Evolutionary conservation across 1,140 invertebrate species (phyloP), one percentile per base, ranked within the genome.

Genomic region (Mactra quadrangularis): DNA sequence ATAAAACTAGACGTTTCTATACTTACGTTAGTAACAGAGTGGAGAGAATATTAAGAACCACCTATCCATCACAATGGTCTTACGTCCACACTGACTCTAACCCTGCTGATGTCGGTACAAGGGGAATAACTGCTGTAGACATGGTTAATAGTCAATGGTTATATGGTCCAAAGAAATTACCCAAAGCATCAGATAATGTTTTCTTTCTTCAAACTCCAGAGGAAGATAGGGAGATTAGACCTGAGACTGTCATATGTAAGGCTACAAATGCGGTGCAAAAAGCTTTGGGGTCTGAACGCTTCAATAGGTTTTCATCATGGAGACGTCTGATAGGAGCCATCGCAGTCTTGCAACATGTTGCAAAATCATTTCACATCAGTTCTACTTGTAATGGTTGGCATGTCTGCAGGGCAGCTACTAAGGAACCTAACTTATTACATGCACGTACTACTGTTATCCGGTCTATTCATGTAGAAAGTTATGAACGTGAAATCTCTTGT

Each of bases 21-120:
- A 59, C 59, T 1, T 85, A 64, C 38, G 83, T 85, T 19, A 47
- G 6, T 33, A 85, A 85, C 31, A 1, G 78, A 0, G 78, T 85
- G 2, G 29, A 47, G 19, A 29, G 52, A 31, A 82, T 85, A 3
- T 25, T 47, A 25, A 22, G 53, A 2, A 33, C 55, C 0, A 53
- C 33, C n/a, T 19, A 4, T 4, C 38, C 66, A 45, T 19, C 33
- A 33, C 70, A 85, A 33, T 85, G 77, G 78, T 15, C 19, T 2
- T 52, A 66, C 29, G 55, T 72, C 15, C 17, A 3, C 3, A 25
- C 29, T n/a, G 68, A 55, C 22, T 2, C 19, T 29, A 79, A 79
- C 45, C 83, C 77, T 22, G 76, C 76, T n/a, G 83, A 85, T 59
- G n/a, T 45, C 38, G 82, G 19, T 22, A 72, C 72, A 22, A 31